Conservation (phyloP, 2,113 vertebrate species). For the Ciconia boyciana region DNA sequence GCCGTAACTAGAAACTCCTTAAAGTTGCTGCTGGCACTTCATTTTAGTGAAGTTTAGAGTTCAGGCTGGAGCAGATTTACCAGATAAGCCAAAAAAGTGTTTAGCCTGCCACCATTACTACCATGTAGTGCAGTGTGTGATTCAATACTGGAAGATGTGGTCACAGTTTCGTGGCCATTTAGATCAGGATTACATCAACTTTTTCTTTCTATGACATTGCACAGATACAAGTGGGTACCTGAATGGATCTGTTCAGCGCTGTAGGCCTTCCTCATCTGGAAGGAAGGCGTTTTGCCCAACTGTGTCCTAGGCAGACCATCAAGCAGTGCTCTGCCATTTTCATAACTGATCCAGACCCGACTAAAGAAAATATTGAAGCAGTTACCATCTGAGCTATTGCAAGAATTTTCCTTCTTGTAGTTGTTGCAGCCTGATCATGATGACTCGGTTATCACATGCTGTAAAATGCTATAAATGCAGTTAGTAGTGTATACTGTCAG, state of each 20-base stretch:
- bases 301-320: background rate
- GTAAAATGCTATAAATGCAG: background rate
- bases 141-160: background rate
- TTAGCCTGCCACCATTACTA: background rate
- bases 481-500: background rate
- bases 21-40: background rate
- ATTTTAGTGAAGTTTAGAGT: background rate
- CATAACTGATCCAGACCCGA: background rate
- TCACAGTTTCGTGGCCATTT: background rate
- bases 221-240: accelerated
- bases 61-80: background rate
- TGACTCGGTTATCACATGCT: constrained; percentile 19
- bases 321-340: background rate
- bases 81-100: background rate
- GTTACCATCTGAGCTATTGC: background rate
- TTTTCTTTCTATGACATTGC: background rate
- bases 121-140: accelerated
- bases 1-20: background rate
- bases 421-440: background rate
- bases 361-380: background rate
- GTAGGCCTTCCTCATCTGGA: background rate
- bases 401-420: background rate
- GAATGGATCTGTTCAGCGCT: background rate
- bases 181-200: background rate
- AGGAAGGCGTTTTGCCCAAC: background rate